Evolutionary conservation across 2,797 vertebrate species (phyloP), one percentile per base, ranked within the genome.

Genomic region (Fratercula arctica): DNA sequence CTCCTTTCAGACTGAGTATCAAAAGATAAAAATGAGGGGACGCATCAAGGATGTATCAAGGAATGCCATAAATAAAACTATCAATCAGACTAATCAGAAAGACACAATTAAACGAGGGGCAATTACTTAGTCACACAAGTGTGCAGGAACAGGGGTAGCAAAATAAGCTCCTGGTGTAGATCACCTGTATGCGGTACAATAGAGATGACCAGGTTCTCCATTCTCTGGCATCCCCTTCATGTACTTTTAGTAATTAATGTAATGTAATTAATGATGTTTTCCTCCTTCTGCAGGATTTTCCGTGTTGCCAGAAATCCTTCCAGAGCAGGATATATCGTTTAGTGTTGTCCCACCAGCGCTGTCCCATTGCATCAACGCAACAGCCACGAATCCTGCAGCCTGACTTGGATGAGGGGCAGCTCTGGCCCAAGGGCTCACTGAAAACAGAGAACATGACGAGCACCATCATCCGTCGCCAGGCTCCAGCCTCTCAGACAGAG

Each of bases 301-400:
- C 31, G 6, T 9, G 12, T 51, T 85, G 24, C 23, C 72, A 77
- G 39, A 77, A 63, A 43, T 29, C 11, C 45, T 53, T 63, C 19
- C 43, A 57, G 43, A 56, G 53, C 13, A 56, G 10, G 15, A 24
- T 23, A 37, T 33, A 21, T 53, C 19, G 29, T 41, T 61, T 17
- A 73, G 23, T 26, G 39, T 68, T 78, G 39, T n/a, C 35, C 41
- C 21, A 41, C 29, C 20, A 39, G 37, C 0, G 0, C 24, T 51
- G 53, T 18, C 41, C 33, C 48, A 41, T 43, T 2, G 0, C 45
- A 43, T 29, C 45, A 54, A 56, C 0, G 1, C 53, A 60, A 17
- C 14, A 43, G n/a, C 51, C 43, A 16, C 1, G 0, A 28, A 9
- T 41, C 26, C 45, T 41, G 46, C 57, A 72, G 53, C 41, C 53